Evolutionary conservation across 2,888 invertebrate species (phyloP).

Genomic region (Tenthredo livida): DNA sequence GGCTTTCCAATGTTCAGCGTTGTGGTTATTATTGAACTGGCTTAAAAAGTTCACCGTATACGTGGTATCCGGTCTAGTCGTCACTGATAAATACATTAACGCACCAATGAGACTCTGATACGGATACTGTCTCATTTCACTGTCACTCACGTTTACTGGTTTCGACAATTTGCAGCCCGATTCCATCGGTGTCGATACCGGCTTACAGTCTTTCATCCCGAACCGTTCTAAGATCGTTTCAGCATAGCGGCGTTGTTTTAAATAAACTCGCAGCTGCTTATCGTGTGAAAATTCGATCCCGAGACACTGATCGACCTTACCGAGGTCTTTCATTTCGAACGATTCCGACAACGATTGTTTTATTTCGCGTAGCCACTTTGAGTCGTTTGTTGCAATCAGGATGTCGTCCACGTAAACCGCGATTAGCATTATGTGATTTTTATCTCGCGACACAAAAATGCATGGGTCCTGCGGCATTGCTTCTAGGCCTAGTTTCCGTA

Average conservation of each 20-base stretch:
- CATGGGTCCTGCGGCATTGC: too few species aligned
- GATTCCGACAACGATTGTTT: background rate
- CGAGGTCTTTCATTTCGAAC: background rate
- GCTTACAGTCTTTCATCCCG: background rate
- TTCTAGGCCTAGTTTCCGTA: too few species aligned
- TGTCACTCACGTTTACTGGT: background rate
- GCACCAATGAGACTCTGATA: slow-evolving; percentile 50
- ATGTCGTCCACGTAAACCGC: background rate
- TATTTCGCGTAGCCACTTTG: background rate
- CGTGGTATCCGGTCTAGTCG: slow-evolving; percentile 49
- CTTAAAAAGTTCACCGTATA: slow-evolving; percentile 43
- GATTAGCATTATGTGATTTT: background rate
- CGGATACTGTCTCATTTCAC: slow-evolving; percentile 18
- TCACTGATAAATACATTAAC: slow-evolving; percentile 51
- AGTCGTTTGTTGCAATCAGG: background rate
- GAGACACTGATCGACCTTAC: background rate
- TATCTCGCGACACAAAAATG: background rate
- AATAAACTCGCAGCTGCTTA: background rate
- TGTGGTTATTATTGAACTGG: slow-evolving; percentile 43
- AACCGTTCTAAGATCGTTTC: background rate
- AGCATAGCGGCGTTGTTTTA: background rate
- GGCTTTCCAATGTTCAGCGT: slow-evolving; percentile 41
- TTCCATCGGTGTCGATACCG: background rate
- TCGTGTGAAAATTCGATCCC: background rate
- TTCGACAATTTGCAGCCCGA: background rate